Percentiles rank a stretch among this genome's conserved stretches.
Evolutionary conservation across 2,797 vertebrate genomes (phyloP).

Genomic region (Helostoma temminkii): DNA sequence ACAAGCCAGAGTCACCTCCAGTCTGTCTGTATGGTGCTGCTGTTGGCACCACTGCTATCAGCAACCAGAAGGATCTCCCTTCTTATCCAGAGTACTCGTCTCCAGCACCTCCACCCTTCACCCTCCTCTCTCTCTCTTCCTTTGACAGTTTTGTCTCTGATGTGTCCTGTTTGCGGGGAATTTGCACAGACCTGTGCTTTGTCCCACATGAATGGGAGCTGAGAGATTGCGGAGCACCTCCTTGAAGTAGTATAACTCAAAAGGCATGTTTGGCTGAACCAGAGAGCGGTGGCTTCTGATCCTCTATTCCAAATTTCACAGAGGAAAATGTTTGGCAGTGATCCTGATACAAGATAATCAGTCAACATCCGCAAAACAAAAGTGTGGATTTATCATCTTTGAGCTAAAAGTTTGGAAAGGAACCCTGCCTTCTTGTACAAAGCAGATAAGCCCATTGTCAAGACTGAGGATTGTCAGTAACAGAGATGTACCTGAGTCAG

Average conservation of each 20-base stretch:
- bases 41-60: conserved; percentile 82
- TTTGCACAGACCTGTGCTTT: conserved; percentile 66
- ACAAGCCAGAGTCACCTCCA: conserved; percentile 67
- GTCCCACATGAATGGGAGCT: conserved; percentile 63
- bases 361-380: conserved; percentile 23
- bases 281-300: conserved; percentile 20
- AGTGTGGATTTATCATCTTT: conserved; percentile 33
- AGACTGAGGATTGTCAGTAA: conserved; percentile 33
- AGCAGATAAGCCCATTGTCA: conserved; percentile 42
- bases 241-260: conserved; percentile 61
- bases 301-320: conserved; percentile 4
- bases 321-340: conserved; percentile 31
- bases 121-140: conserved; percentile 29
- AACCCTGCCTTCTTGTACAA: conserved; percentile 20
- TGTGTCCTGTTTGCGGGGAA: conserved; percentile 66
- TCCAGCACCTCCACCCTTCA: conserved; percentile 66
- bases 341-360: conserved; percentile 57
- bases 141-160: conserved; percentile 72
- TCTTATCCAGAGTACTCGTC: conserved; percentile 74
- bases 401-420: conserved; percentile 32
- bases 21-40: conserved; percentile 70
- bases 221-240: conserved; percentile 35
- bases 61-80: conserved; percentile 74
- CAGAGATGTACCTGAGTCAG: conserved; percentile 51
- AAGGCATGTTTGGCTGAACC: conserved; percentile 44